Evolutionary conservation across 1,140 invertebrate genomes (phyloP), one percentile per base, ranked within the genome.

Genomic region (Hormaphis cornu): DNA sequence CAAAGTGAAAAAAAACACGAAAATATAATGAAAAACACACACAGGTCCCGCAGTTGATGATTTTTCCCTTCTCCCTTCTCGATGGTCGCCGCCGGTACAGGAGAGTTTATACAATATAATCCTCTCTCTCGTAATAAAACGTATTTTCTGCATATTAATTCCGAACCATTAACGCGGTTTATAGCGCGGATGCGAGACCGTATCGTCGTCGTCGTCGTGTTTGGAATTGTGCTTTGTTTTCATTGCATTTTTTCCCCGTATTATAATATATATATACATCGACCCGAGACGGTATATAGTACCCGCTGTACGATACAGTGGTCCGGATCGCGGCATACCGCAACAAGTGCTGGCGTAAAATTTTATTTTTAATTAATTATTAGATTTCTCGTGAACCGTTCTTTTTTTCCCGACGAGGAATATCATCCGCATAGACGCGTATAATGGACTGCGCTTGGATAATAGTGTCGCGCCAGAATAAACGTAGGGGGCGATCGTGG

Each of bases 81-180:
- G 42, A n/a, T n/a, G 42, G 42, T n/a, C 12, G 18, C 42, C 16
- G 42, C 42, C 6, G 42, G 18, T 10, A 4, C 42, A n/a, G 42
- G 1, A 37, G 58, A 61, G 58, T 46, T 63, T 66, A 58, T 42
- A 61, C 48, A 63, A 66, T 66, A n/a, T n/a, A n/a, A n/a, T n/a
- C n/a, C n/a, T 44, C 61, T 66, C 61, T 66, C 50, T 66, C 20
- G 61, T 46, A 66, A 66, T 66, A 66, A 66, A 66, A 66, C 61
- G 61, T 66, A 66, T 66, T 66, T 48, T 30, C 61, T 48, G 61
- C 61, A 66, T 66, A 66, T 66, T 66, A 66, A 66, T 66, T 66
- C 61, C 42, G n/a, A 66, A 66, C 61, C 61, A 50, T 66, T 66
- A 66, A 66, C 61, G 61, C 61, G 61, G 61, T 66, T 66, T 66